Percentiles rank a stretch among this genome's conserved stretches.
Evolutionary conservation across 2,113 vertebrate genomes (phyloP).

Genomic region (Tamias sibiricus): DNA sequence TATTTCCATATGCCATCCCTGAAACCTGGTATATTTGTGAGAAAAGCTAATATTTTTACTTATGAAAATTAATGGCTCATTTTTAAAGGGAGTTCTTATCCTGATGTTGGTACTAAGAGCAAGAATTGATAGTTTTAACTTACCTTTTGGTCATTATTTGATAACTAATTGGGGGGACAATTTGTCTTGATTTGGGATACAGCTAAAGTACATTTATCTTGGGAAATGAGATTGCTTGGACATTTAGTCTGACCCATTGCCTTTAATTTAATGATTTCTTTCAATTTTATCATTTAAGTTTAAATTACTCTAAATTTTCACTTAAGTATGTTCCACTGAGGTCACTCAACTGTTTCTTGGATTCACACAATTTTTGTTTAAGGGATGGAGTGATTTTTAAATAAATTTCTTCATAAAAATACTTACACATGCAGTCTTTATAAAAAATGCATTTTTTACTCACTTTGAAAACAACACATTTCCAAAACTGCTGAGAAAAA

Average conservation of each 20-base stretch:
- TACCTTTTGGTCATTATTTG: background rate
- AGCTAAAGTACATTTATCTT: background rate
- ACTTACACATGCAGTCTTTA: background rate
- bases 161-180: background rate
- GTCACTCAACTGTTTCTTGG: background rate
- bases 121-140: background rate
- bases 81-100: background rate
- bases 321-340: background rate
- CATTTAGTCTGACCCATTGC: background rate
- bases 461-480: background rate
- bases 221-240: background rate
- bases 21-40: background rate
- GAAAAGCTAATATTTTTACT: conserved; percentile 12
- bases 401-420: conserved; percentile 27
- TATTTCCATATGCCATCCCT: background rate
- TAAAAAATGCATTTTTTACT: conserved; percentile 43
- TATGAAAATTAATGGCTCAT: background rate
- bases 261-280: conserved; percentile 1
- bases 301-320: background rate
- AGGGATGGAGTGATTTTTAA: background rate
- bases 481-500: conserved; percentile 29
- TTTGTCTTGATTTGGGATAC: background rate
- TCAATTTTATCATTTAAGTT: background rate
- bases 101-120: background rate
- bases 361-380: background rate